Conservation (phyloP, 2,113 vertebrate species). For the Columbina picui region DNA sequence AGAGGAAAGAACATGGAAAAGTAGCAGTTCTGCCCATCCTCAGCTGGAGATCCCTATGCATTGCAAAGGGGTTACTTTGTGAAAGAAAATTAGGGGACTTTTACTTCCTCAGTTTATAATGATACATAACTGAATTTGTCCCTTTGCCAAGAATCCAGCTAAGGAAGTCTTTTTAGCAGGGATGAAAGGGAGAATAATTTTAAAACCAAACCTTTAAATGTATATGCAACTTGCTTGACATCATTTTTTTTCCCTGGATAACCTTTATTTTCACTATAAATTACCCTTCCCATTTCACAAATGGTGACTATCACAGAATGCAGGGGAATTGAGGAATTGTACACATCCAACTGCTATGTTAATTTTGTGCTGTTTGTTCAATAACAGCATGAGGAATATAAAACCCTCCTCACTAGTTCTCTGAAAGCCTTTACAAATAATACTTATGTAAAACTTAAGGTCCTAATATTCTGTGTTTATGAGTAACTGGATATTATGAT, state of each 20-base stretch:
- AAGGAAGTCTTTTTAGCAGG: not conserved
- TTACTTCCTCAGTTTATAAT: not conserved
- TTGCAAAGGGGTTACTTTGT: not conserved
- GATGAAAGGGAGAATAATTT: not conserved
- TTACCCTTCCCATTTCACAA: slow-evolving; percentile 42
- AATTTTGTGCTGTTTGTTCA: slow-evolving; percentile 70
- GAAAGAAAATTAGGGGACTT: not conserved
- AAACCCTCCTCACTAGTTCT: slow-evolving; percentile 45
- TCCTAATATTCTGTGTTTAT: slow-evolving; percentile 62
- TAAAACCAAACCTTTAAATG: slow-evolving; percentile 6
- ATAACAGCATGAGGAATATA: slow-evolving; percentile 51
- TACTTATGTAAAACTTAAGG: slow-evolving; percentile 60
- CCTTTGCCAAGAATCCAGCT: not conserved
- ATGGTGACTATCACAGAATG: slow-evolving; percentile 9
- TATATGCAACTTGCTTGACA: not conserved
- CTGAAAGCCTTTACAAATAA: slow-evolving; percentile 59
- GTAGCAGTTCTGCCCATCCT: not conserved
- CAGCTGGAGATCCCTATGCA: not conserved
- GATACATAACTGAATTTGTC: not conserved
- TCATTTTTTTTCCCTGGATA: slow-evolving; percentile 13
- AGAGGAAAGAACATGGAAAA: not conserved
- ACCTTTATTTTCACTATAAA: slow-evolving; percentile 53
- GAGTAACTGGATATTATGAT: slow-evolving; percentile 66
- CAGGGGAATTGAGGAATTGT: slow-evolving; percentile 28
- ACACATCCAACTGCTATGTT: slow-evolving; percentile 49